Base-by-base conservation (phyloP, 2,888 invertebrate species). In the Acrobasis suavella region DNA sequence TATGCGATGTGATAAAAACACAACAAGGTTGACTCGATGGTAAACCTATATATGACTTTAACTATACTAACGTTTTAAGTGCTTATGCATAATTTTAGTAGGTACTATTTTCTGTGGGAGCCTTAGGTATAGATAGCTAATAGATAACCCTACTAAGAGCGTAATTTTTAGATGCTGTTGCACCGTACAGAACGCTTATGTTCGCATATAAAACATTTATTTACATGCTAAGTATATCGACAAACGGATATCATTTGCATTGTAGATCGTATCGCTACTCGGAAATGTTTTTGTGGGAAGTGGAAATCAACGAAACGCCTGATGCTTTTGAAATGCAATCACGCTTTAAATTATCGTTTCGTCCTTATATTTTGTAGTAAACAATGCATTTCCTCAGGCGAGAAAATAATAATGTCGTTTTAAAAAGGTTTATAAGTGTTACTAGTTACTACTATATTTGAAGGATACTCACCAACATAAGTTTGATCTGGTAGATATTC, bases 401-500 rank as follows among this genome's bases (percentile, higher is more conserved):
- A 32, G 0, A 32, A 7, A 32, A 32, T 32, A 32, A 32, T 22
- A 22, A 2, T 32, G 32, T 32, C 32, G 8, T 32, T 32, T 22
- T 32, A 32, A 32, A 32, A 6, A 32, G 32, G 2, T 22, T n/a
- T 22, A 22, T 22, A 3, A n/a, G 22, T 22, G 32, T 32, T 32
- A 32, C 7, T 6, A 22, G 22, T 22, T 22, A 22, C 22, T 42
- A 42, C 12, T n/a, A 6, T 6, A 46, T 14, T 14, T 46, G n/a
- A 46, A n/a, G 46, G 15, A 37, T 17, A 62, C 91, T 82, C 79
- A 91, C 91, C 80, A 65, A 86, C 84, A 69, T 91, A 91, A 8
- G 91, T 90, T 70, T 91, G 91, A 62, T 82, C 85, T 0, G 87
- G 83, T 5, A 84, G 77, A 54, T 85, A 91, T 6, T 70, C 73